phyloP scores from a whole-genome alignment of 1,140 invertebrate genomes.

The Thaumatotibia leucotreta region DNA sequence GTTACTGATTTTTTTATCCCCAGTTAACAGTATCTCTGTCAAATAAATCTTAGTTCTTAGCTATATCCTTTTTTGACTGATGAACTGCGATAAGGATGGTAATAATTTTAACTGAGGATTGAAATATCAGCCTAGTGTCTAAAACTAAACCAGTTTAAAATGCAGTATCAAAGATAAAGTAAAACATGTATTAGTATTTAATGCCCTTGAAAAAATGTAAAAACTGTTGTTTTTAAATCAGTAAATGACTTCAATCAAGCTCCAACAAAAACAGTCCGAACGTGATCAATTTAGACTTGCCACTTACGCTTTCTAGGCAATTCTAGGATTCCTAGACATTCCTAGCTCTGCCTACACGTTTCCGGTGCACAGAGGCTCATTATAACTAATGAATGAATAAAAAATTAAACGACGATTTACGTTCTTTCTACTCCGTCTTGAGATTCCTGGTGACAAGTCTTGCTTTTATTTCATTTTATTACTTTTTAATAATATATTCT shows the following conservation, averaged over 20 bases:
- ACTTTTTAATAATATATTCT: neutral
- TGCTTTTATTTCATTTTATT: neutral
- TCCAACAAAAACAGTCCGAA: neutral
- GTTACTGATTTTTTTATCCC: no score
- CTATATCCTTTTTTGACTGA: no score
- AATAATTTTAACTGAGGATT: no score
- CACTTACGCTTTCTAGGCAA: neutral
- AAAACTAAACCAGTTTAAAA: no score
- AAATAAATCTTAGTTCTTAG: no score
- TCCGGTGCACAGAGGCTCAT: neutral
- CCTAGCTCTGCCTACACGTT: neutral
- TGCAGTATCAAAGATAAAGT: no score
- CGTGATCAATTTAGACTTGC: neutral
- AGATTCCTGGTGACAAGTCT: neutral
- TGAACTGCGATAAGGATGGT: no score
- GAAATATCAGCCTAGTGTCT: no score
- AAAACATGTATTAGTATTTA: no score
- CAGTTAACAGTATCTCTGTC: no score
- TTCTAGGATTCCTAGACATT: neutral
- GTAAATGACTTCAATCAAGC: neutral
- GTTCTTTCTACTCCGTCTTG: neutral
- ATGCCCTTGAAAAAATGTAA: neutral
- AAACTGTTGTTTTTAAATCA: neutral
- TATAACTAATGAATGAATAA: neutral
- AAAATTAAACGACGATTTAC: neutral